Evolutionary conservation across 2,797 vertebrate genomes (phyloP).

Genomic region (Carduelis carduelis): DNA sequence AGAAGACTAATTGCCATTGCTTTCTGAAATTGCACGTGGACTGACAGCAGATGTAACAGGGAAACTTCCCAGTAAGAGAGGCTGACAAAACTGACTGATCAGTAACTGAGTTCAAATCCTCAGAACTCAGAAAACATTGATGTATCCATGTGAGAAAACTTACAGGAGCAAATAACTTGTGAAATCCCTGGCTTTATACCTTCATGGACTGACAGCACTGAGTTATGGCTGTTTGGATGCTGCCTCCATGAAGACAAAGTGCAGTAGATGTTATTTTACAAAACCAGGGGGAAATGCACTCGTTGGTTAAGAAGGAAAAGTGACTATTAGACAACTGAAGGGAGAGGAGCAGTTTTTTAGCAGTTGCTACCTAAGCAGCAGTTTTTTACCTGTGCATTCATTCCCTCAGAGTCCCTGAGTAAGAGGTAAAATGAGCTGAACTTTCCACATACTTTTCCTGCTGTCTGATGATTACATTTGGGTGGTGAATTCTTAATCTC

Average conservation of each 20-base stretch:
- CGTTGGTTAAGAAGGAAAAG: neutral
- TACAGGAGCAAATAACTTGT: neutral
- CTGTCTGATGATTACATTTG: conserved; percentile 40
- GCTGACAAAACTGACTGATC: neutral
- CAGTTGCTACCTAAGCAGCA: neutral
- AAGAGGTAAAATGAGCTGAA: neutral
- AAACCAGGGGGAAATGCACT: neutral
- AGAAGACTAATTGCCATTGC: neutral
- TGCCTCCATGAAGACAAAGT: neutral
- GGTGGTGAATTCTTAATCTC: conserved; percentile 63
- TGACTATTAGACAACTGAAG: neutral
- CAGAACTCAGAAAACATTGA: neutral
- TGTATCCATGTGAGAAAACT: neutral
- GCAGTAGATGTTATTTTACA: neutral
- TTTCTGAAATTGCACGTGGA: neutral
- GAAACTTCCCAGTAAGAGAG: neutral
- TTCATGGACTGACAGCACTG: neutral
- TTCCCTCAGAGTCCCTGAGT: neutral
- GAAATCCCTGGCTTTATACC: neutral
- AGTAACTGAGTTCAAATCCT: neutral
- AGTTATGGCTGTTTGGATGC: neutral
- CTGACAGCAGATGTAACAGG: neutral
- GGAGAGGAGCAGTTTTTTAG: neutral
- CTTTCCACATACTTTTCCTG: conserved; percentile 33
- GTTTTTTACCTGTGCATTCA: neutral